Base-by-base conservation (phyloP, 2,888 invertebrate genomes). In the Colostygia pectinataria region DNA sequence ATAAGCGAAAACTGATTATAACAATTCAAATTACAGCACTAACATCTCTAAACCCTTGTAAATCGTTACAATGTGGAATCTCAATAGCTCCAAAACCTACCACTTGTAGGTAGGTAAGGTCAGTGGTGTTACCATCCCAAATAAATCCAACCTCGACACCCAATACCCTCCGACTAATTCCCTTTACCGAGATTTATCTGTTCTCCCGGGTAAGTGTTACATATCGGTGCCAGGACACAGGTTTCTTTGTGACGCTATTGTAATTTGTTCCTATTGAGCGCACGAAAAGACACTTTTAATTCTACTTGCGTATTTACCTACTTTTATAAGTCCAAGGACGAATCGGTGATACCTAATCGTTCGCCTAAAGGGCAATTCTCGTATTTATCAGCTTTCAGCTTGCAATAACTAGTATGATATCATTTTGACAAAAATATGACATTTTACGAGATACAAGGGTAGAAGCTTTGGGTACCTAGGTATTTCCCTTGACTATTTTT, bases 201-300 rank as follows among this genome's bases (percentile, higher is more conserved):
- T 18, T 23, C 43, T 20, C 32, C 33, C 23, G 12, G 10, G 41
- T 50, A 50, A 50, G 50, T 50, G 50, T 50, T 50, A 50, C 44
- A 40, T 25, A 50, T 44, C 24, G 44, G 24, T 29, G 34, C 8
- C 27, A 18, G 29, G 32, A 41, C 15, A 40, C 9, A 15, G 13
- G 29, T 12, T 31, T 25, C 28, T 41, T 18, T 41, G 41, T 48
- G 36, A 41, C 31, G 31, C n/a, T n/a, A n/a, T n/a, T n/a, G n/a
- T 31, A 28, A 47, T 48, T 48, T 41, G 36, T 37, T 31, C 29
- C 29, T 8, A 28, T 28, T 42, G 34, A 8, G 40, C n/a, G n/a
- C n/a, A n/a, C n/a, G n/a, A n/a, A 23, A 24, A 15, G 18, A 15
- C 15, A 33, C 18, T 32, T 33, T 42, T 32, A 32, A 8, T 23